Conservation (phyloP, 2,888 invertebrate genomes). For the Drosophila atripex region DNA sequence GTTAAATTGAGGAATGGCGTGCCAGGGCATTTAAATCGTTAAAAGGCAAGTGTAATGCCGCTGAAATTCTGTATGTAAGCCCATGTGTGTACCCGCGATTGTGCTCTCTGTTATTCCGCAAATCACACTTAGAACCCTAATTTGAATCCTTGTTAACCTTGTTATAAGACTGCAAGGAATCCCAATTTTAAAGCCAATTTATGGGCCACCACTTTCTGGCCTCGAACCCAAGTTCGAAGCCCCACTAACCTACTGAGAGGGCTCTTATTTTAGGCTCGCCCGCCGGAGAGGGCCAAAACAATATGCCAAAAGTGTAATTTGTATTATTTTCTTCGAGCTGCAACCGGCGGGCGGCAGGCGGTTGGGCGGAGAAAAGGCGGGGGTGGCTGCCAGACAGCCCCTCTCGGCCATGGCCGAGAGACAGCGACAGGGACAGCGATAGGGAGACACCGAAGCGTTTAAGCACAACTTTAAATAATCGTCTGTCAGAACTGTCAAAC, state of each 20-base stretch:
- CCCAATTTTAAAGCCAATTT: background rate
- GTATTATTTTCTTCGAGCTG: conserved; percentile 57
- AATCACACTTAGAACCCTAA: background rate
- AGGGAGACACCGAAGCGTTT: conserved; percentile 61
- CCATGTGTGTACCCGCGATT: conserved; percentile 17
- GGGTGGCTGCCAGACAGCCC: conserved; percentile 13
- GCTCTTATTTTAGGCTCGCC: conserved; percentile 49
- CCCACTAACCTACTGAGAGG: conserved; percentile 61
- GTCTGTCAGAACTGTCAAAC: conserved; percentile 85
- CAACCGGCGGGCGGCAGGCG: background rate
- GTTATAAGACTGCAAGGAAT: too few species aligned
- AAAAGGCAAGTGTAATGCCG: conserved; percentile 52
- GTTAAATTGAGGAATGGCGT: conserved; percentile 79
- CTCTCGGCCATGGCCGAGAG: conserved; percentile 39
- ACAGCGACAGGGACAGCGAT: conserved; percentile 15
- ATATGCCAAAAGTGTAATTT: conserved; percentile 78
- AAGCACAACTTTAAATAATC: conserved; percentile 84
- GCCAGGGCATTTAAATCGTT: conserved; percentile 76
- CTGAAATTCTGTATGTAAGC: conserved; percentile 25
- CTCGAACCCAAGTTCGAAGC: conserved; percentile 31
- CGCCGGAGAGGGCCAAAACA: conserved; percentile 31
- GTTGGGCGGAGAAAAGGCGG: conserved; percentile 4
- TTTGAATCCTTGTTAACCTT: background rate
- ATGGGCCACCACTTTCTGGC: background rate
- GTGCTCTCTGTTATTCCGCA: conserved; percentile 6